A percentile compares a stretch with the other conserved stretches of the same genome.
Evolutionary conservation across 1,140 invertebrate genomes (phyloP).

Genomic region (Scaptomyza pallida): DNA sequence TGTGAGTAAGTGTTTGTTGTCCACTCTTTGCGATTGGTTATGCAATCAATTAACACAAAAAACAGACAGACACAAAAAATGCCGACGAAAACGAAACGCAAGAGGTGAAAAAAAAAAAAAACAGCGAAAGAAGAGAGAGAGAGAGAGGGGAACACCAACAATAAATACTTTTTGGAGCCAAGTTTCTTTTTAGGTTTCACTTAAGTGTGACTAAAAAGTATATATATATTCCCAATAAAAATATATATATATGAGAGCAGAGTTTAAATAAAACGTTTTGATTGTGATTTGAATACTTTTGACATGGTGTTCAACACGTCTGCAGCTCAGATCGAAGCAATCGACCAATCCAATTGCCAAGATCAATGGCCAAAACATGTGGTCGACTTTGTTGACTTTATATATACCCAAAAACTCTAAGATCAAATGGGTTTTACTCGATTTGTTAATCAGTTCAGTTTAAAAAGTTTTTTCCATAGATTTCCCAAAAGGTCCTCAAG

Average conservation of each 20-base stretch:
- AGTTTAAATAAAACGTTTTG: neutral
- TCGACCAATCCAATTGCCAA: conserved; percentile 12
- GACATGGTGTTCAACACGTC: neutral
- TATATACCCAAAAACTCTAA: neutral
- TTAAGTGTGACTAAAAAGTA: conserved; percentile 1
- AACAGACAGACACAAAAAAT: too few species aligned
- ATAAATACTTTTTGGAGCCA: conserved; percentile 16
- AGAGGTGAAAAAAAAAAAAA: conserved; percentile 30
- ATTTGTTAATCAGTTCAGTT: neutral
- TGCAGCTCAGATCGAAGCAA: neutral
- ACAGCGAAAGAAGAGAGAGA: conserved; percentile 21
- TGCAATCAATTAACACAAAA: conserved; percentile 80
- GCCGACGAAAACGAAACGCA: conserved; percentile 41
- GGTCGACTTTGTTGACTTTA: neutral
- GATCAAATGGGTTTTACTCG: neutral
- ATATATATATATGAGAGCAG: neutral
- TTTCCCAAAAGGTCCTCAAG: too few species aligned
- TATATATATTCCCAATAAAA: neutral
- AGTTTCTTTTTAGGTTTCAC: conserved; percentile 19
- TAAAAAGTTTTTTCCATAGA: too few species aligned
- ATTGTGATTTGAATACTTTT: conserved; percentile 2
- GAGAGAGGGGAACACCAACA: conserved; percentile 25
- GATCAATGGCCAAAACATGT: conserved; percentile 11
- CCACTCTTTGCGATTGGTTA: conserved; percentile 56
- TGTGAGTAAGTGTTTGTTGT: conserved; percentile 23